These are phyloP conservation scores for Aurelia sp. DNA, from an alignment of 30 jellyfish, hydroid and myxozoan species.

Conservation along the genomic window DNA sequence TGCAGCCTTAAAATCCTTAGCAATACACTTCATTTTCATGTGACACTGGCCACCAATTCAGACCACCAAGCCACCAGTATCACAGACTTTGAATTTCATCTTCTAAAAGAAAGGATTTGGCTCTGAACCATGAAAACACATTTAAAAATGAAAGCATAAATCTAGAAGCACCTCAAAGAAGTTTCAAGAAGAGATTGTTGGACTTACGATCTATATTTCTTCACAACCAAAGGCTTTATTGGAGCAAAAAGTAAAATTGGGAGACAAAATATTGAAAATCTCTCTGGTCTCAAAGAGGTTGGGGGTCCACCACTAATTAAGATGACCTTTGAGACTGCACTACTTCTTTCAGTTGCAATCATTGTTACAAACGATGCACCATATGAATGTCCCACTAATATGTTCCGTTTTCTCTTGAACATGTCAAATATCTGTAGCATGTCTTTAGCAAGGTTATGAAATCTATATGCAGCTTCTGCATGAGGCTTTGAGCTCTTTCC, in stretches of 20 bases:
- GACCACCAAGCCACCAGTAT: too few relatives aligned
- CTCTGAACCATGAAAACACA: too few relatives aligned
- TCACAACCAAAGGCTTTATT: constrained; percentile 74
- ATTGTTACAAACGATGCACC: constrained; percentile 98
- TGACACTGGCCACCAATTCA: too few relatives aligned
- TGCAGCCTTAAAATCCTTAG: too few relatives aligned
- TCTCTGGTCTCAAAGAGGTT: constrained; percentile 88
- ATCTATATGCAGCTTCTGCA: constrained; percentile 48
- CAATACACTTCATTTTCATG: too few relatives aligned
- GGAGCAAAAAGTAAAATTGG: constrained; percentile 88
- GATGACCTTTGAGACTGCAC: constrained; percentile 74
- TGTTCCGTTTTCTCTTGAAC: constrained; percentile 67
- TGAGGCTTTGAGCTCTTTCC: constrained; percentile 95
- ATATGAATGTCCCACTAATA: constrained; percentile 96
- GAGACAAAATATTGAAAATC: constrained; percentile 87
- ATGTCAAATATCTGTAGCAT: constrained; percentile 82
- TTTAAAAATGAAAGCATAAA: too few relatives aligned
- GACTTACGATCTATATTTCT: constrained; percentile 81
- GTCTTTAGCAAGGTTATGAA: constrained; percentile 83
- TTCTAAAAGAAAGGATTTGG: too few relatives aligned
- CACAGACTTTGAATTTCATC: too few relatives aligned
- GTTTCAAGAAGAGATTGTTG: too few relatives aligned
- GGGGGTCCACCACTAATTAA: constrained; percentile 99
- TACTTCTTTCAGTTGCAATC: constrained; percentile 82
- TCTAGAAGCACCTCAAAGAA: not conserved